A percentile compares a stretch with the other conserved stretches of the same genome.
Conservation (phyloP, 2,113 vertebrate genomes). For the Euleptes europaea region DNA sequence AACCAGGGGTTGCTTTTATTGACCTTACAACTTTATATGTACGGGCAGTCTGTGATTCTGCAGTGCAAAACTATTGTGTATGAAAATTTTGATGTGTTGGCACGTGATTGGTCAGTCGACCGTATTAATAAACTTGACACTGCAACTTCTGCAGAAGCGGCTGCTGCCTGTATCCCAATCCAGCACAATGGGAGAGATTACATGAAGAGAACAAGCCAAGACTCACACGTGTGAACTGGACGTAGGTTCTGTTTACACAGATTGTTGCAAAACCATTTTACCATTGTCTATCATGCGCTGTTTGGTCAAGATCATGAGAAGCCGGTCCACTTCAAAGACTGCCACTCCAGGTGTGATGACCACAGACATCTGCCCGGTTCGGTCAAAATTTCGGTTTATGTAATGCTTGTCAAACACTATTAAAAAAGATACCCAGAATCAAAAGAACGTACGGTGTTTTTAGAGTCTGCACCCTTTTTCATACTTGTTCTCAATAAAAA, state of each 20-base stretch:
- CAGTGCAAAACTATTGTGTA: too few relatives aligned
- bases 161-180: not conserved
- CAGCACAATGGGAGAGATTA: too few relatives aligned
- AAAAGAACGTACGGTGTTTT: not conserved
- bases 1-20: too few relatives aligned
- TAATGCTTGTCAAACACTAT: conserved; percentile 98
- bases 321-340: conserved; percentile 94
- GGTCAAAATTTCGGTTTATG: conserved; percentile 98
- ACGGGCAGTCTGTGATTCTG: too few relatives aligned
- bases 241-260: accelerated
- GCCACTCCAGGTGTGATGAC: conserved; percentile 97
- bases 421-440: not conserved
- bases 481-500: not conserved
- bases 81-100: too few relatives aligned
- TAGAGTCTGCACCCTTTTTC: too few relatives aligned
- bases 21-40: too few relatives aligned
- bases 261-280: conserved; percentile 33
- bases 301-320: conserved; percentile 98
- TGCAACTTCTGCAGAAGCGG: too few relatives aligned
- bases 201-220: not conserved
- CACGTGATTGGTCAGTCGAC: too few relatives aligned
- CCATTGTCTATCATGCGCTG: conserved; percentile 99
- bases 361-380: conserved; percentile 97
- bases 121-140: too few relatives aligned
- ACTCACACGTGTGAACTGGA: not conserved